phyloP scores from a whole-genome alignment of 2,113 vertebrate species.

The Corythornis cristatus region DNA sequence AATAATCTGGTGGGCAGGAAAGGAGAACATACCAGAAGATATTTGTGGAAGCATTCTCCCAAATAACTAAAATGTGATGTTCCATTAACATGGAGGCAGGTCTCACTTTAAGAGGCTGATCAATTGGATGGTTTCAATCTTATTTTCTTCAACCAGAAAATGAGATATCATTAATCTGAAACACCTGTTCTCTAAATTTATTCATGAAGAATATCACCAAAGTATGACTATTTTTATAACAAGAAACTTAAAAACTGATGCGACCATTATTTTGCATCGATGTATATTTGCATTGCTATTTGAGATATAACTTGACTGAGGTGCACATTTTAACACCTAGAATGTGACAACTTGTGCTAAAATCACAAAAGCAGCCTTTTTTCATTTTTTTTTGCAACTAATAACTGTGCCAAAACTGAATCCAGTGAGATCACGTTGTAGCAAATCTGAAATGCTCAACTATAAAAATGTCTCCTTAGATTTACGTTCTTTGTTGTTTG shows the following conservation, averaged over 20 bases:
- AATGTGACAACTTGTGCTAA: background rate
- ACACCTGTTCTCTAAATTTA: background rate
- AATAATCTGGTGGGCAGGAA: background rate
- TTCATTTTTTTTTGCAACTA: background rate
- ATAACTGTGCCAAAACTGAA: background rate
- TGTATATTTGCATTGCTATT: background rate
- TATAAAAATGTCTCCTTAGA: background rate
- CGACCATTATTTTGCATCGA: background rate
- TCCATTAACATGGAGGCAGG: background rate
- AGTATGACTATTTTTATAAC: background rate
- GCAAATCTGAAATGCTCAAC: background rate
- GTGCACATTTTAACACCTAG: background rate
- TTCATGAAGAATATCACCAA: background rate
- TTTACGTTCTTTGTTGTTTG: background rate
- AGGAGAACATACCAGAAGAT: background rate
- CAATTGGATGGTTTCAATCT: background rate
- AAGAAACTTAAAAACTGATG: background rate
- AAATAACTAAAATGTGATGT: background rate
- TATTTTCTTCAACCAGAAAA: background rate
- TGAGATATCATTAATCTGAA: constrained; percentile 5
- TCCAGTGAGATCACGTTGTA: background rate
- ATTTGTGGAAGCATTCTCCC: background rate
- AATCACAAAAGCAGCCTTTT: background rate
- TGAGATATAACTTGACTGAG: background rate
- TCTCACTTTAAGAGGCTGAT: background rate